These are phyloP conservation scores for Drosophila sordidula DNA, from an alignment of 2,888 invertebrate genomes.

Conservation along the genomic window DNA sequence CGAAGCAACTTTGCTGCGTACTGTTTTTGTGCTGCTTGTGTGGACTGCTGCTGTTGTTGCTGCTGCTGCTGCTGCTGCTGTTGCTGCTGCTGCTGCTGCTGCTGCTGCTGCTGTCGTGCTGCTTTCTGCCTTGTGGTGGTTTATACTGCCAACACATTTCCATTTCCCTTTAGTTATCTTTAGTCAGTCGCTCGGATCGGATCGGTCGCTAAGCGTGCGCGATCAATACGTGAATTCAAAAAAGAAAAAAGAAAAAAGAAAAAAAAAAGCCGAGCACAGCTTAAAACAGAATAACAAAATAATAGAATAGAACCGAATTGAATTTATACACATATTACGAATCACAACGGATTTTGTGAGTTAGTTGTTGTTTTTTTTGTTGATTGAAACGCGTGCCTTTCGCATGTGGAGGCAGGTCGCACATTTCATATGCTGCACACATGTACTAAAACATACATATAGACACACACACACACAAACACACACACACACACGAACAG, in stretches of 20 bases:
- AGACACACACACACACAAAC: slow-evolving; percentile 13
- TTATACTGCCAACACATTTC: slow-evolving; percentile 80
- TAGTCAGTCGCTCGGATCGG: slow-evolving; percentile 83
- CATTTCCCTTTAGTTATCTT: slow-evolving; percentile 84
- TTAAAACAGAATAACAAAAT: slow-evolving; percentile 23
- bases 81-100: slow-evolving; percentile 44
- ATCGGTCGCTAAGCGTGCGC: slow-evolving; percentile 65
- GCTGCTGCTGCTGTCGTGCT: slow-evolving; percentile 53
- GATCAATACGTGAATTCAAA: slow-evolving; percentile 51
- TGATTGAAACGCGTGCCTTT: slow-evolving; percentile 54
- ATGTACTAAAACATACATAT: slow-evolving; percentile 27
- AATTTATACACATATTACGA: slow-evolving; percentile 25
- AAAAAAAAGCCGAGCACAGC: slow-evolving; percentile 30
- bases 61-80: slow-evolving; percentile 33
- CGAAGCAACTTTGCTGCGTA: slow-evolving; percentile 42
- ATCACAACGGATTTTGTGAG: slow-evolving; percentile 25
- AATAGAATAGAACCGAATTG: slow-evolving; percentile 23
- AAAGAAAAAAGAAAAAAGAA: slow-evolving; percentile 22
- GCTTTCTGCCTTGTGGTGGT: slow-evolving; percentile 72
- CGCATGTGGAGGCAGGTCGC: slow-evolving; percentile 50
- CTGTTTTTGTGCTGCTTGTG: slow-evolving; percentile 48
- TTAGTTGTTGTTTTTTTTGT: background rate
- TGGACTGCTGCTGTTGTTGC: slow-evolving; percentile 26
- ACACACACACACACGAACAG: slow-evolving; percentile 31
- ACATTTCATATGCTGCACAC: slow-evolving; percentile 48